A percentile compares a stretch with the other conserved stretches of the same genome.
These are phyloP conservation scores for Augochlorella aurata DNA, from an alignment of 2,888 invertebrate species.

Conservation along the genomic window DNA sequence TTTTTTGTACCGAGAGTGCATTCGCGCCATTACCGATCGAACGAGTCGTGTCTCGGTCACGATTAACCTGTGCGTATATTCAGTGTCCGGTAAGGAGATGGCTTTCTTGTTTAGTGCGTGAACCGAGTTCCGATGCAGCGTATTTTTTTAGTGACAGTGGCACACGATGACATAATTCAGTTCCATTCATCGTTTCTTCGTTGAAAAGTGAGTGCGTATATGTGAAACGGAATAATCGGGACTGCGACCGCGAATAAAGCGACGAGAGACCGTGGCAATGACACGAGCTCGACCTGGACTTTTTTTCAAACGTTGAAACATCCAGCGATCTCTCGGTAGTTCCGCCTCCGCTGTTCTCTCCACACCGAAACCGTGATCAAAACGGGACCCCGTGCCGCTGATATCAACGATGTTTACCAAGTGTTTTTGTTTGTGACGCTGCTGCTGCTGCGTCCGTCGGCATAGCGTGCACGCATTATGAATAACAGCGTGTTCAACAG, in stretches of 20 bases:
- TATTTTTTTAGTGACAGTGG: slow-evolving; percentile 59
- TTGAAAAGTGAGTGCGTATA: slow-evolving; percentile 55
- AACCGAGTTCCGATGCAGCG: slow-evolving; percentile 43
- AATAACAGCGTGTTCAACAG: slow-evolving; percentile 38
- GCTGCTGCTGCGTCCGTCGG: not conserved
- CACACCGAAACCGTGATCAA: not conserved
- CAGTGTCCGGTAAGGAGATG: slow-evolving; percentile 61
- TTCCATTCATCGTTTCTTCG: slow-evolving; percentile 47
- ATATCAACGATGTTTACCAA: not conserved
- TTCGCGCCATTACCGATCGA: slow-evolving; percentile 69
- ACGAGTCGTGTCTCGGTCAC: slow-evolving; percentile 53
- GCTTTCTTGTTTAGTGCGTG: slow-evolving; percentile 57
- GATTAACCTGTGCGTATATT: slow-evolving; percentile 54
- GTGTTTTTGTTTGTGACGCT: not conserved
- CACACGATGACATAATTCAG: slow-evolving; percentile 65
- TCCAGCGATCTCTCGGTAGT: not conserved
- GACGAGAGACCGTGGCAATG: slow-evolving; percentile 61
- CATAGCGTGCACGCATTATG: slow-evolving; percentile 36
- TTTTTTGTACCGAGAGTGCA: slow-evolving; percentile 59
- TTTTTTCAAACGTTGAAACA: slow-evolving; percentile 13
- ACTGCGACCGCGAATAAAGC: slow-evolving; percentile 60
- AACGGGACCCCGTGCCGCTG: not conserved
- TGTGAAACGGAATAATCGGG: slow-evolving; percentile 54
- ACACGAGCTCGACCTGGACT: slow-evolving; percentile 58
- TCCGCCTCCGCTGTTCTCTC: no score